Percentiles rank a stretch among this genome's conserved stretches.
These are phyloP conservation scores for Conopomorpha cramerella DNA, from an alignment of 1,140 invertebrate genomes.

Conservation along the genomic window DNA sequence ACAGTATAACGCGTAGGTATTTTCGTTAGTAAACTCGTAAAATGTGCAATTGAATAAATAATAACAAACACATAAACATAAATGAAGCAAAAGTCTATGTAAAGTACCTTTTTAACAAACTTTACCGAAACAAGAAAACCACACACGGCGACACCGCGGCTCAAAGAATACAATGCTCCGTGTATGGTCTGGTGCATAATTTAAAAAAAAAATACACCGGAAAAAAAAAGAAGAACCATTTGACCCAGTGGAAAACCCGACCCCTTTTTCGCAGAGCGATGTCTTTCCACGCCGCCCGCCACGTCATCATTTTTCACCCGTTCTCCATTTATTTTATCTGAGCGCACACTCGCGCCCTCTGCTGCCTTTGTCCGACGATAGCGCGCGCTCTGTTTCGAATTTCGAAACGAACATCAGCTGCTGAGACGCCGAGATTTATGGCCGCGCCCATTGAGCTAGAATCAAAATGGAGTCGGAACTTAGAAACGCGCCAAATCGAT, in stretches of 20 bases:
- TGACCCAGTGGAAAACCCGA: conserved; percentile 17
- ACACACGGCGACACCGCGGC: too few species aligned
- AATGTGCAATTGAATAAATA: too few species aligned
- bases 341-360: conserved; percentile 27
- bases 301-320: conserved; percentile 47
- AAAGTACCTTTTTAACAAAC: too few species aligned
- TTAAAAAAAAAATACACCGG: conserved; percentile 2
- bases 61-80: too few species aligned
- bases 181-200: not conserved
- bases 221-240: conserved; percentile 15
- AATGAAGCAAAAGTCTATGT: too few species aligned
- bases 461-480: conserved; percentile 24
- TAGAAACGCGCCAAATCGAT: conserved; percentile 12
- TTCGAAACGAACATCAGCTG: conserved; percentile 41
- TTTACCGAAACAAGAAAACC: too few species aligned
- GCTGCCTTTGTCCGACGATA: conserved; percentile 19
- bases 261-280: conserved; percentile 28
- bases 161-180: too few species aligned
- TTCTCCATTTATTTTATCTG: conserved; percentile 54
- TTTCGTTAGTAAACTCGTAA: too few species aligned
- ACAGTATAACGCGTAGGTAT: too few species aligned
- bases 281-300: conserved; percentile 31
- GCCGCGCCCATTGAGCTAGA: conserved; percentile 27
- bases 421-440: conserved; percentile 46
- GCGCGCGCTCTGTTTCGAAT: conserved; percentile 20